Evolutionary conservation across 2,113 vertebrate species (phyloP).

Genomic region (Oreotrochilus melanogaster): DNA sequence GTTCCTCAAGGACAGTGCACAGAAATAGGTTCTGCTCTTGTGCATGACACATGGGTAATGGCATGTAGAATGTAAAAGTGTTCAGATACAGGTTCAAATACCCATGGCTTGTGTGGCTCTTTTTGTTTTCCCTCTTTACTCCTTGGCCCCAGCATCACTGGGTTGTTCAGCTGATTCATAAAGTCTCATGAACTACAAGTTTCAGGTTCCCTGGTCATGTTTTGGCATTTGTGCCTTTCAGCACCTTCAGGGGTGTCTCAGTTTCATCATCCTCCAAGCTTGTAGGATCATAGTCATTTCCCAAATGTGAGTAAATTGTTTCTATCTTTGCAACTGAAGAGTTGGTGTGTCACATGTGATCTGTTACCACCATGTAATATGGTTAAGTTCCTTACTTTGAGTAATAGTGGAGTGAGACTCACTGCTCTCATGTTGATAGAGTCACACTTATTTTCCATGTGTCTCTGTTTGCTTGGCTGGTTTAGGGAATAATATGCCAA

Average conservation of each 20-base stretch:
- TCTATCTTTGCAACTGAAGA: background rate
- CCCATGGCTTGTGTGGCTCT: background rate
- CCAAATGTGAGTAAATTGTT: background rate
- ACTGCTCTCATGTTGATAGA: background rate
- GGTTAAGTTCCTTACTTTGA: background rate
- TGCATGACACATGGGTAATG: background rate
- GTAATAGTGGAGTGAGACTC: background rate
- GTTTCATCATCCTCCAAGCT: background rate
- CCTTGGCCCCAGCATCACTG: background rate
- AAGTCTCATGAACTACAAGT: background rate
- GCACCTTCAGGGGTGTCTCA: background rate
- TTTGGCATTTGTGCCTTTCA: background rate
- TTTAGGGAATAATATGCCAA: background rate
- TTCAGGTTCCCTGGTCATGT: background rate
- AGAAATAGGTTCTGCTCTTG: background rate
- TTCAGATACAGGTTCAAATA: background rate
- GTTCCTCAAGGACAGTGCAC: background rate
- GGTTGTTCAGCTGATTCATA: background rate
- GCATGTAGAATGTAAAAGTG: background rate
- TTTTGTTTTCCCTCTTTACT: background rate
- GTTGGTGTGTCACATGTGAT: background rate
- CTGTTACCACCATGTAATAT: background rate
- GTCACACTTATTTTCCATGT: background rate
- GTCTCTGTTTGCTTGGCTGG: background rate
- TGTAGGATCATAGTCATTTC: background rate